Evolutionary conservation across 2,113 vertebrate genomes (phyloP).

Genomic region (Platycercus adscitus): DNA sequence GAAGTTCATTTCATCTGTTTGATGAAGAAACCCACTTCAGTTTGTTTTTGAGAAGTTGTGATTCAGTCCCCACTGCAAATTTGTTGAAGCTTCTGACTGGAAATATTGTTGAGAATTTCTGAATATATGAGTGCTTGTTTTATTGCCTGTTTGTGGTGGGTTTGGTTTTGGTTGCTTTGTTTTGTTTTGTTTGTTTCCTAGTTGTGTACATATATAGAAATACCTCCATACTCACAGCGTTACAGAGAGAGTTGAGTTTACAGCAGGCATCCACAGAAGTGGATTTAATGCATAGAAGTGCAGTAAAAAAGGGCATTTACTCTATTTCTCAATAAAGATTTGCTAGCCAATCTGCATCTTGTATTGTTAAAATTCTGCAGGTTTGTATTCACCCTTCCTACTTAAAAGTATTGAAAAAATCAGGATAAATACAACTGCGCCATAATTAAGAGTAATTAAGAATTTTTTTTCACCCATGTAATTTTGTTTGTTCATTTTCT

Average conservation of each 20-base stretch:
- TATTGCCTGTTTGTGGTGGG: rapidly evolving
- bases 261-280: not conserved
- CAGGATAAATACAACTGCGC: rapidly evolving
- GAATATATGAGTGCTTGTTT: rapidly evolving
- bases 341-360: not conserved
- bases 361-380: rapidly evolving
- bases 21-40: not conserved
- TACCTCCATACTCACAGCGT: not conserved
- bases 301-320: not conserved
- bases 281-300: not conserved
- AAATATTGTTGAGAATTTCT: rapidly evolving
- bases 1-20: not conserved
- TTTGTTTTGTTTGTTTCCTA: not conserved
- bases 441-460: too few relatives aligned
- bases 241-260: not conserved
- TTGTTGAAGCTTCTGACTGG: not conserved
- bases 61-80: not conserved
- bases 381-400: not conserved
- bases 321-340: rapidly evolving
- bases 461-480: rapidly evolving
- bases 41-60: not conserved
- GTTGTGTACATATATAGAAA: rapidly evolving
- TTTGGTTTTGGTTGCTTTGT: not conserved
- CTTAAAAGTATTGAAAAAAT: not conserved
- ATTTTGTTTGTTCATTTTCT: not conserved